A percentile compares a stretch with the other conserved stretches of the same genome.
Evolutionary conservation across 1,140 invertebrate species (phyloP).

Genomic region (Oscheius sp.): DNA sequence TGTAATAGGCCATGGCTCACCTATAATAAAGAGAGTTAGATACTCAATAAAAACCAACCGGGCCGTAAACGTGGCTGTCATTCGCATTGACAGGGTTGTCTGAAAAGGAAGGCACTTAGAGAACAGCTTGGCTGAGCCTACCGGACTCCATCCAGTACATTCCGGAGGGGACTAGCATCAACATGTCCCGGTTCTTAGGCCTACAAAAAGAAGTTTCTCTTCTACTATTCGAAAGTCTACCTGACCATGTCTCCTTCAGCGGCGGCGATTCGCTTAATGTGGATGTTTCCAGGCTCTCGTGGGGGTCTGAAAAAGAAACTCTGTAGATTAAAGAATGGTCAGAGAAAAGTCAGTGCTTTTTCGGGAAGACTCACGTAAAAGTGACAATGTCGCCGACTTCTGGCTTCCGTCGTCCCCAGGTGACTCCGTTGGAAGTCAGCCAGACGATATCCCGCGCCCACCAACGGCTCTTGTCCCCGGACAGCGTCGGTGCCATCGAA

Average conservation of each 20-base stretch:
- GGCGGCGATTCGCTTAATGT: constrained; percentile 24
- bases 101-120: not conserved
- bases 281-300: constrained; percentile 10
- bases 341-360: not conserved
- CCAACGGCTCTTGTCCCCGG: not conserved
- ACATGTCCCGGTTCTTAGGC: not conserved
- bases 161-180: not conserved
- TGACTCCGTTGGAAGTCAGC: constrained; percentile 4
- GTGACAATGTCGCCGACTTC: constrained; percentile 3
- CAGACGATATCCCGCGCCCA: constrained; percentile 23
- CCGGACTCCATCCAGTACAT: constrained; percentile 10
- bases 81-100: constrained; percentile 16
- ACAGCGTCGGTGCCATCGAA: constrained; percentile 30
- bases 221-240: not conserved
- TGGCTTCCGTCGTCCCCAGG: not conserved
- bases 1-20: constrained; percentile 12
- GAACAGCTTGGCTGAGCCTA: not conserved
- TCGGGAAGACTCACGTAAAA: constrained; percentile 12
- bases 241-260: constrained; percentile 1
- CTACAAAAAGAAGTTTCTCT: not conserved
- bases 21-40: not conserved
- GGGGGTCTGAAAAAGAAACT: constrained; percentile 18
- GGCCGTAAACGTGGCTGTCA: constrained; percentile 26
- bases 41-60: not conserved
- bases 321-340: not conserved